Conservation (phyloP, 2,113 vertebrate genomes). For the Phoenicopterus ruber region DNA sequence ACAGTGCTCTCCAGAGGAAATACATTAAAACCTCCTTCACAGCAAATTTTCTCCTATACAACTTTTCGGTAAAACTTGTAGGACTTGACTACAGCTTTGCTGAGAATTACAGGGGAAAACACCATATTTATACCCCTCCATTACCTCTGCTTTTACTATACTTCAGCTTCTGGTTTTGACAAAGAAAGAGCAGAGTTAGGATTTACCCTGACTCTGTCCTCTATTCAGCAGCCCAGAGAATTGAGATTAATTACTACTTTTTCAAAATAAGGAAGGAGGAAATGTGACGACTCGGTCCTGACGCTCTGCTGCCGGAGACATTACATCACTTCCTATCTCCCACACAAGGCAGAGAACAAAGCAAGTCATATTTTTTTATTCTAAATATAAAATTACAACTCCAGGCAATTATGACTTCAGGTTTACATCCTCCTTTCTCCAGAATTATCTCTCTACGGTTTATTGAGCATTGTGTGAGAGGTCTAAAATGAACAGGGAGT, state of each 20-base stretch:
- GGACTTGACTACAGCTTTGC: neutral
- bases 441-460: neutral
- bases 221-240: neutral
- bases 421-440: neutral
- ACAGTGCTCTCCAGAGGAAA: neutral
- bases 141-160: neutral
- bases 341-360: neutral
- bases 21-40: neutral
- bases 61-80: neutral
- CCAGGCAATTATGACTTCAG: neutral
- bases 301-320: neutral
- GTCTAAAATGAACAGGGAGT: neutral
- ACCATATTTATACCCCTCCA: accelerated
- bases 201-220: neutral
- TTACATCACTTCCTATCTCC: neutral
- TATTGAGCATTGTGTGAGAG: neutral
- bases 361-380: neutral
- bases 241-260: neutral
- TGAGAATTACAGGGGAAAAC: neutral
- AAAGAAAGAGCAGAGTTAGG: neutral
- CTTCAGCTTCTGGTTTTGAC: neutral
- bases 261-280: neutral
- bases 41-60: neutral
- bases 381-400: neutral
- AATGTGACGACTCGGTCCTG: neutral